phyloP scores from a whole-genome alignment of 2,113 vertebrate species.

The Callipepla californica region DNA sequence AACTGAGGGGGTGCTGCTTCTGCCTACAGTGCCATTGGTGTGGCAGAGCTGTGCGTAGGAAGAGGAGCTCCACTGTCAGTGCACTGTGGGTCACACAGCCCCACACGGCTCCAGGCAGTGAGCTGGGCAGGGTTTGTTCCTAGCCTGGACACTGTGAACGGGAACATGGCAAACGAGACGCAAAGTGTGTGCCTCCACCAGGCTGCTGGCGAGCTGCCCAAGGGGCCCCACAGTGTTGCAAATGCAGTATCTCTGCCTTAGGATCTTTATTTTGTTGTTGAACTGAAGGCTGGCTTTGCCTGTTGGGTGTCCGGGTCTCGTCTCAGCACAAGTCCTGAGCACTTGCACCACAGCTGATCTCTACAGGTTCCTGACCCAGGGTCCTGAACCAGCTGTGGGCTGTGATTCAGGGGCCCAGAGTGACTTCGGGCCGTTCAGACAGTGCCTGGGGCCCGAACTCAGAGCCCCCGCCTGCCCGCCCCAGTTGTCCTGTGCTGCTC shows the following conservation, averaged over 20 bases:
- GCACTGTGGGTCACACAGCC: fast-evolving
- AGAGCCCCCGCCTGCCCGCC: neutral
- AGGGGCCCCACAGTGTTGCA: fast-evolving
- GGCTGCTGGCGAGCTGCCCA: neutral
- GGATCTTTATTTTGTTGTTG: neutral
- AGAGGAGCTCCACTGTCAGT: neutral
- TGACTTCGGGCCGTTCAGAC: neutral
- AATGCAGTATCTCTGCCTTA: neutral
- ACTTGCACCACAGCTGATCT: neutral
- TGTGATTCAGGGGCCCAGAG: fast-evolving
- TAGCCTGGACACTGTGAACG: neutral
- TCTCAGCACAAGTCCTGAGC: fast-evolving
- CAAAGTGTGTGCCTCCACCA: fast-evolving
- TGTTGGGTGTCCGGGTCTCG: fast-evolving
- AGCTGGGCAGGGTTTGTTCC: neutral
- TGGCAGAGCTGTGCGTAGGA: neutral
- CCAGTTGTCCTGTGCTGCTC: neutral
- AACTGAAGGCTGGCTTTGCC: neutral
- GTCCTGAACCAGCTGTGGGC: neutral
- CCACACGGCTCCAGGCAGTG: fast-evolving
- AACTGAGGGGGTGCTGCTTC: neutral
- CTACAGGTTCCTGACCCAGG: neutral
- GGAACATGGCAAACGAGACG: fast-evolving
- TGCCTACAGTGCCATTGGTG: fast-evolving
- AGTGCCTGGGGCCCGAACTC: neutral